These are phyloP conservation scores for Bolborhynchus lineola DNA, from an alignment of 2,113 vertebrate species.

Conservation along the genomic window DNA sequence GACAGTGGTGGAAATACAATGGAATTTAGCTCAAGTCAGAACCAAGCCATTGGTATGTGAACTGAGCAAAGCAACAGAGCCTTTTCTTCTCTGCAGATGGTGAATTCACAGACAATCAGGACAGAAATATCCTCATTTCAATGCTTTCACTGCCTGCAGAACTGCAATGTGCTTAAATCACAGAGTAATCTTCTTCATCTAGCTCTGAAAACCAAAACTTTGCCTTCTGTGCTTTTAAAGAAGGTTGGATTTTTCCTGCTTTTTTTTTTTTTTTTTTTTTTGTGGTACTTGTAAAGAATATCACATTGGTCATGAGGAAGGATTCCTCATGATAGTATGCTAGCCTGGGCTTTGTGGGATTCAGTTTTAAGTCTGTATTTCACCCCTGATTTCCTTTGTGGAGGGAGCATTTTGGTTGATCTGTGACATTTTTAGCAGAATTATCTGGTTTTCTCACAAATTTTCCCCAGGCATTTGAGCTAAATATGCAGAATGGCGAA, in stretches of 20 bases:
- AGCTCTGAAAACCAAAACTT: neutral
- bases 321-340: neutral
- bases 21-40: slow-evolving; percentile 33
- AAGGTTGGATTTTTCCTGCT: neutral
- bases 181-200: slow-evolving; percentile 14
- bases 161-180: neutral
- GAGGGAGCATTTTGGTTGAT: neutral
- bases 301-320: neutral
- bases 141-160: neutral
- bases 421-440: neutral
- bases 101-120: neutral
- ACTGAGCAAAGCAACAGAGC: neutral
- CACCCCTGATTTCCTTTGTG: neutral
- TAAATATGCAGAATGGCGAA: neutral
- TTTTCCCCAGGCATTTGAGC: slow-evolving; percentile 10
- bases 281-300: neutral
- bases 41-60: slow-evolving; percentile 3
- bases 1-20: neutral
- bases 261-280: neutral
- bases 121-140: slow-evolving; percentile 19
- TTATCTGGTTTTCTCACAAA: neutral
- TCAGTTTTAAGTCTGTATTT: neutral
- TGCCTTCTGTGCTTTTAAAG: neutral
- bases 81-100: neutral
- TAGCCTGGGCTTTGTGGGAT: neutral